Base-by-base conservation (phyloP, 2,797 vertebrate genomes). In the Hyperoplus lanceolatus region DNA sequence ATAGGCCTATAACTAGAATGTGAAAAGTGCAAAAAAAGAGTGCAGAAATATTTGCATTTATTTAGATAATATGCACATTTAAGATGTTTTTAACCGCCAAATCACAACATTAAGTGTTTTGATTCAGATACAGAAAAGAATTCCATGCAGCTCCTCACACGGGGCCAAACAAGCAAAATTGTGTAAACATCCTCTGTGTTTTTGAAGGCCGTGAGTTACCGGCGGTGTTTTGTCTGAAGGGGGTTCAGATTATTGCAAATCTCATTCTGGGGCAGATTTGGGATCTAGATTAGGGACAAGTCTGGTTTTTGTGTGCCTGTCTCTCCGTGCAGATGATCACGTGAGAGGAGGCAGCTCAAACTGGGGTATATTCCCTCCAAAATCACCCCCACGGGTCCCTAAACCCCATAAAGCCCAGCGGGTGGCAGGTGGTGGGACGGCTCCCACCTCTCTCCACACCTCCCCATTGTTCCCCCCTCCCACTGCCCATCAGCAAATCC, bases 201-300 rank as follows among this genome's bases (percentile, higher is more conserved):
- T 68, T 80, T 62, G 14, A 62, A 39, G 65, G 68, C 61, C n/a
- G 29, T 0, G 15, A 80, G 55, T 60, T 73, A 57, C 49, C 0
- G 29, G n/a, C 64, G 36, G 18, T 89, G 84, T 89, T 91, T 87
- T 81, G 92, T 88, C 84, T 90, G 75, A 70, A 61, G 56, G 55
- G 56, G 59, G 16, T 45, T 77, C 67, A 85, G 90, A 92, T 92
- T 92, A 90, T 75, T 73, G 60, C 72, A 87, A 89, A 90, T 86
- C 90, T 86, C 79, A 77, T 81, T 85, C 77, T 81, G 67, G 70
- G 53, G 36, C 85, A 88, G 89, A 93, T 91, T 88, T 89, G 56
- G 82, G 67, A 68, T 85, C 51, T 51, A 90, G 93, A 93, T 93
- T 92, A 91, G 76, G 83, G 83, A 51, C 77, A 79, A 80, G 68